Conservation (phyloP, 2,113 vertebrate species). For the Craseonycteris thonglongyai region DNA sequence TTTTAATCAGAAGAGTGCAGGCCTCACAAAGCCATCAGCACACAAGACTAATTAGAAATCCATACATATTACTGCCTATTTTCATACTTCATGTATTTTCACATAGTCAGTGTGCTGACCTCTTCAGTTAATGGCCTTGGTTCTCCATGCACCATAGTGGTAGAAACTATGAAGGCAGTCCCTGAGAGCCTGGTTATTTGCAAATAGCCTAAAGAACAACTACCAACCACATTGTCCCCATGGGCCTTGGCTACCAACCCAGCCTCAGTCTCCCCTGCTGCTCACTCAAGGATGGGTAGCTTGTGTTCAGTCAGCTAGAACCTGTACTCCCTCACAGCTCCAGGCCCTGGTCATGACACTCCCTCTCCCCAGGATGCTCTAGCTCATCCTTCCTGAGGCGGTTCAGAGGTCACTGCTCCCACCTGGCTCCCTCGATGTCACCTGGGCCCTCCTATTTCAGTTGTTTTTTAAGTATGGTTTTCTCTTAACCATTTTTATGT, state of each 20-base stretch:
- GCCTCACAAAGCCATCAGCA: not conserved
- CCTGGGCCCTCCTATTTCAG: not conserved
- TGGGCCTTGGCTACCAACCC: not conserved
- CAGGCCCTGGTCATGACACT: not conserved
- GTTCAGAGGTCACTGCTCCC: not conserved
- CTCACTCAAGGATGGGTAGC: rapidly evolving
- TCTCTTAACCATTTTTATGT: not conserved
- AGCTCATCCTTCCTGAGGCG: not conserved
- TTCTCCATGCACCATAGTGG: not conserved
- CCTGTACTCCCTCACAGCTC: not conserved
- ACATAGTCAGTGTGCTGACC: not conserved
- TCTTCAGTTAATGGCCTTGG: not conserved
- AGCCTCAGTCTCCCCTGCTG: not conserved
- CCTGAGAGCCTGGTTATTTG: not conserved
- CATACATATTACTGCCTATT: rapidly evolving
- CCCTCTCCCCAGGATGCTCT: not conserved
- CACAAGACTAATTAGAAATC: not conserved
- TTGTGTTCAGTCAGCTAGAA: not conserved
- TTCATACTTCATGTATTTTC: not conserved
- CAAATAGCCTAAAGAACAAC: not conserved
- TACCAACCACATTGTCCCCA: not conserved
- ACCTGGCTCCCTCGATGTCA: not conserved
- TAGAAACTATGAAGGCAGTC: not conserved
- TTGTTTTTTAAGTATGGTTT: not conserved
- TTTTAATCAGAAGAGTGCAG: not conserved